Base-by-base conservation (phyloP, 2,888 invertebrate genomes). In the Chromoteleia sp. region DNA sequence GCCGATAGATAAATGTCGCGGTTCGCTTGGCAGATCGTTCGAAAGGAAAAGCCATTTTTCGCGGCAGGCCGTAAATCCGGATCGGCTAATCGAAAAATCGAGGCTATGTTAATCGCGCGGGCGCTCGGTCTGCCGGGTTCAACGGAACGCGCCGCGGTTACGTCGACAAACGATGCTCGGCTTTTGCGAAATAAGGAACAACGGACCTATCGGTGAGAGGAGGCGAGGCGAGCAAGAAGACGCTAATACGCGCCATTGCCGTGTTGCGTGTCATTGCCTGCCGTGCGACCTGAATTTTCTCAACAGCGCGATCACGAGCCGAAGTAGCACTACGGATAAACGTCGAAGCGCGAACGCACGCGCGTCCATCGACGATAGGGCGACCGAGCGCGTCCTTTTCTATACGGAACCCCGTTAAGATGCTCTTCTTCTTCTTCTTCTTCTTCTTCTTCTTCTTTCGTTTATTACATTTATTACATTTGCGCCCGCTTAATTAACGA, bases 231-330 rank as follows among this genome's bases (percentile, higher is more conserved):
- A n/a, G n/a, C n/a, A 25, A 25, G 25, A 25, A 6, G 25, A 25
- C 25, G 6, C 25, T 25, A 25, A 25, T 25, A 33, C 33, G 7
- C 33, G 8, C 33, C 7, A 8, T 8, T 8, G 10, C n/a, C n/a
- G 33, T 8, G 33, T 8, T 8, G 4, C 19, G n/a, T n/a, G n/a
- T 12, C n/a, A 39, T 39, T 12, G 12, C 12, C 1, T 61, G 36
- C 33, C 50, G 63, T n/a, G 65, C 52, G 65, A 67, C 65, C 65
- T 67, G 52, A 52, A 67, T 67, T 67, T 67, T 19, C 36, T 36
- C 33, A 33, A 33, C 5, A 33, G 8, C 10, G 5, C 5, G 10
- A 33, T n/a, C n/a, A n/a, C n/a, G n/a, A n/a, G n/a, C n/a, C n/a
- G n/a, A n/a, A n/a, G n/a, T n/a, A n/a, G n/a, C n/a, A n/a, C n/a